Evolutionary conservation across 2,113 vertebrate genomes (phyloP).

Genomic region (Platichthys stellatus): DNA sequence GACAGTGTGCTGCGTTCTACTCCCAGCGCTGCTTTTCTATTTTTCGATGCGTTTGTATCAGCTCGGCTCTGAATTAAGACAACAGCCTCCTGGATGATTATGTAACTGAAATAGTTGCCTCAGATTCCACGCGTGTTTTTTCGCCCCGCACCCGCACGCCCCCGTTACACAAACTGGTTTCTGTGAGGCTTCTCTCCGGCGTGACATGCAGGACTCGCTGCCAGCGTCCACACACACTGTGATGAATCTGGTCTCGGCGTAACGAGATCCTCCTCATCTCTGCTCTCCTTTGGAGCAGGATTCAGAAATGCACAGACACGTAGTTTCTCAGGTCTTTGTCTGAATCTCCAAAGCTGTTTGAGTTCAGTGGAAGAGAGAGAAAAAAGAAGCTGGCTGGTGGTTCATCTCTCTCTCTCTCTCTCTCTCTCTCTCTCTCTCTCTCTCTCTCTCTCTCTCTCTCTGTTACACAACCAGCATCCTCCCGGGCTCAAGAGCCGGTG

Average conservation of each 20-base stretch:
- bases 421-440: constrained; percentile 28
- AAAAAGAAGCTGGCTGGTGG: constrained; percentile 34
- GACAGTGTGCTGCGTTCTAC: constrained; percentile 7
- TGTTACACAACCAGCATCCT: constrained; percentile 65
- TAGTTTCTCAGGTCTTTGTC: constrained; percentile 50
- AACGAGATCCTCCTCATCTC: constrained; percentile 41
- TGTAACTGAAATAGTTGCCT: constrained; percentile 55
- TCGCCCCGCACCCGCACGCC: background rate
- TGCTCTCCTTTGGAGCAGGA: constrained; percentile 25
- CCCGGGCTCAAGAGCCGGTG: constrained; percentile 27
- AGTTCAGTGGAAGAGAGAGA: constrained; percentile 35
- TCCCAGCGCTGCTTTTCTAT: constrained; percentile 19
- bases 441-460: constrained; percentile 16
- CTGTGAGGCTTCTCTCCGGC: constrained; percentile 5
- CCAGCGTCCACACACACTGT: constrained; percentile 22
- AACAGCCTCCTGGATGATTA: constrained; percentile 47
- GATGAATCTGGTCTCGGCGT: constrained; percentile 34
- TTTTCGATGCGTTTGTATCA: constrained; percentile 14
- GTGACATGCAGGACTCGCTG: background rate
- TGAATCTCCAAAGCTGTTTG: constrained; percentile 50
- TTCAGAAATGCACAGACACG: constrained; percentile 44
- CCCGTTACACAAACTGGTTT: constrained; percentile 19
- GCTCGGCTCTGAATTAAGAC: constrained; percentile 44
- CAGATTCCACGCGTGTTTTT: constrained; percentile 32
- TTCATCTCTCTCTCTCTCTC: constrained; percentile 35